These are phyloP conservation scores for Greenwoodochromis staneri DNA, from an alignment of 2,113 vertebrate species.

Conservation along the genomic window DNA sequence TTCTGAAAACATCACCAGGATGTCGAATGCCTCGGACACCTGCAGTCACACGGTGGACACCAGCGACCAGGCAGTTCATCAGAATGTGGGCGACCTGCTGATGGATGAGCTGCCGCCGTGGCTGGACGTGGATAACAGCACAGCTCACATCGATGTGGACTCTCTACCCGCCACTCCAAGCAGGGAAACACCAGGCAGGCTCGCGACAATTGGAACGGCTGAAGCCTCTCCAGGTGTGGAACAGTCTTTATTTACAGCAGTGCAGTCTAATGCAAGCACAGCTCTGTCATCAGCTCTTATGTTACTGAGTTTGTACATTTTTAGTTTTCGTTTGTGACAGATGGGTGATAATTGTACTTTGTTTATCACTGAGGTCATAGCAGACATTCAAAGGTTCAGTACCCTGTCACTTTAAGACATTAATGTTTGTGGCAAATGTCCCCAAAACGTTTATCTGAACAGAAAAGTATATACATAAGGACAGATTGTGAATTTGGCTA, in stretches of 20 bases:
- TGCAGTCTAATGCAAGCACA: background rate
- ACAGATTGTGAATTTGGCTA: background rate
- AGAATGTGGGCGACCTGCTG: slow-evolving; percentile 7
- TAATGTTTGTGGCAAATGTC: background rate
- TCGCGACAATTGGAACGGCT: background rate
- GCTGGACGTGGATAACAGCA: slow-evolving; percentile 13
- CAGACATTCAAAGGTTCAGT: background rate
- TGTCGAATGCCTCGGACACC: background rate
- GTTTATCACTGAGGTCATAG: background rate
- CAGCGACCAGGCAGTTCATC: background rate
- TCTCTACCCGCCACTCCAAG: background rate
- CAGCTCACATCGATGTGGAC: background rate
- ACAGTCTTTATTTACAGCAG: background rate
- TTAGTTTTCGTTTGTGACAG: background rate
- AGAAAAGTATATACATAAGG: background rate
- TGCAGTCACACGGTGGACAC: background rate
- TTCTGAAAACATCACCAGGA: background rate
- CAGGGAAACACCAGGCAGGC: background rate
- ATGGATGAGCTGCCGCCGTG: slow-evolving; percentile 52
- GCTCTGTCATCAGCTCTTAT: background rate
- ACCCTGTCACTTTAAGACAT: background rate
- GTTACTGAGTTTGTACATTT: background rate
- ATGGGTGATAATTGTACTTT: background rate
- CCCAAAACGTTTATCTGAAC: background rate
- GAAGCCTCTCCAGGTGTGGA: slow-evolving; percentile 26